Percentiles rank a stretch among this genome's conserved stretches.
Conservation (phyloP, 2,888 invertebrate genomes). For the Pilophorus perplexus region DNA sequence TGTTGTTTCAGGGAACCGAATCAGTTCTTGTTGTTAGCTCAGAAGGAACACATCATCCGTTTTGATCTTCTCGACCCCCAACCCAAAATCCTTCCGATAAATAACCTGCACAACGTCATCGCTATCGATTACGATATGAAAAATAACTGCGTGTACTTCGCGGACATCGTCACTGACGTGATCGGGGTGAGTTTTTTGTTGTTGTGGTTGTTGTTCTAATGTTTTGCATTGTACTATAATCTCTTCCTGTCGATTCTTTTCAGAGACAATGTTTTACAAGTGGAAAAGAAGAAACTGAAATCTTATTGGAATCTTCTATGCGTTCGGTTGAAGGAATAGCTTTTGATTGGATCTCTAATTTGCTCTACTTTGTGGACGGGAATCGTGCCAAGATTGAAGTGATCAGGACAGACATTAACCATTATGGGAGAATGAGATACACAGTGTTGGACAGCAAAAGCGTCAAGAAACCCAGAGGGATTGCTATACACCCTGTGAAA, state of each 20-base stretch:
- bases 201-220: no score
- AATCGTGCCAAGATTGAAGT: slow-evolving; percentile 75
- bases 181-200: slow-evolving; percentile 62
- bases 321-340: slow-evolving; percentile 85
- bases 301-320: slow-evolving; percentile 70
- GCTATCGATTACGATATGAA: slow-evolving; percentile 82
- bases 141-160: slow-evolving; percentile 85
- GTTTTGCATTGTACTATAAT: no score
- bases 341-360: slow-evolving; percentile 82
- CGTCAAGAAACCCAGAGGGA: slow-evolving; percentile 72
- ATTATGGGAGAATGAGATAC: slow-evolving; percentile 69
- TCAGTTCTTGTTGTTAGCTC: slow-evolving; percentile 78
- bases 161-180: slow-evolving; percentile 75
- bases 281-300: slow-evolving; percentile 64
- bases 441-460: slow-evolving; percentile 66
- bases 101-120: slow-evolving; percentile 72
- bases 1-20: slow-evolving; percentile 59
- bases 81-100: slow-evolving; percentile 65
- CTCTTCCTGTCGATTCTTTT: no score
- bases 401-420: slow-evolving; percentile 64
- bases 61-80: slow-evolving; percentile 63
- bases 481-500: slow-evolving; percentile 71
- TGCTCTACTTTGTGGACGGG: slow-evolving; percentile 85
- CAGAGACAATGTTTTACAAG: slow-evolving; percentile 67
- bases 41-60: slow-evolving; percentile 70